Conservation (phyloP, 2,113 vertebrate species). For the Terrapene triunguis region DNA sequence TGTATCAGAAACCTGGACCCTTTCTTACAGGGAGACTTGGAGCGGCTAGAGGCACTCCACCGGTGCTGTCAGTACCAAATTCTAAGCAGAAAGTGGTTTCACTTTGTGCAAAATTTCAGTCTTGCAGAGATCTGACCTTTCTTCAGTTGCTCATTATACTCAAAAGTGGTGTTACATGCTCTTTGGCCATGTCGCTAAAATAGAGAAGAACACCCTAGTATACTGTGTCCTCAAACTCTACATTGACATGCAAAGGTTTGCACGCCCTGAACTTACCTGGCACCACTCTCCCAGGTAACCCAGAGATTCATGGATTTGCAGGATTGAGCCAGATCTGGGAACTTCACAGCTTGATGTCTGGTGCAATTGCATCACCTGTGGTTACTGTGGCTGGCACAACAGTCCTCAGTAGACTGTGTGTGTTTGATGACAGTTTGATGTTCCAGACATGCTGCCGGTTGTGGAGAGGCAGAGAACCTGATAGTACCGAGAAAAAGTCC, state of each 20-base stretch:
- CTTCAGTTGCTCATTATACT: background rate
- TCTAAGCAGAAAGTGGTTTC: background rate
- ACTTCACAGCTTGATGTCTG: background rate
- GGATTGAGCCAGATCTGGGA: background rate
- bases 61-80: background rate
- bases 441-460: background rate
- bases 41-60: background rate
- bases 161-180: background rate
- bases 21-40: background rate
- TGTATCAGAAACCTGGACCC: background rate
- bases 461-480: background rate
- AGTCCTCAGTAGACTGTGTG: background rate
- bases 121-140: background rate
- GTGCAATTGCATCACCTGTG: background rate
- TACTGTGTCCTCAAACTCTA: background rate
- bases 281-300: too few relatives aligned
- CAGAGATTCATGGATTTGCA: background rate
- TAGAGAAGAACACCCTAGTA: background rate
- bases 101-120: background rate
- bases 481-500: background rate
- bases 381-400: background rate
- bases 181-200: background rate
- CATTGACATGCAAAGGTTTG: background rate
- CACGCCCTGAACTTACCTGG: background rate
- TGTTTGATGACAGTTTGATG: background rate